A percentile compares a stretch with the other conserved stretches of the same genome.
phyloP scores from a whole-genome alignment of 2,113 vertebrate genomes.

The Ptilonorhynchus violaceus region DNA sequence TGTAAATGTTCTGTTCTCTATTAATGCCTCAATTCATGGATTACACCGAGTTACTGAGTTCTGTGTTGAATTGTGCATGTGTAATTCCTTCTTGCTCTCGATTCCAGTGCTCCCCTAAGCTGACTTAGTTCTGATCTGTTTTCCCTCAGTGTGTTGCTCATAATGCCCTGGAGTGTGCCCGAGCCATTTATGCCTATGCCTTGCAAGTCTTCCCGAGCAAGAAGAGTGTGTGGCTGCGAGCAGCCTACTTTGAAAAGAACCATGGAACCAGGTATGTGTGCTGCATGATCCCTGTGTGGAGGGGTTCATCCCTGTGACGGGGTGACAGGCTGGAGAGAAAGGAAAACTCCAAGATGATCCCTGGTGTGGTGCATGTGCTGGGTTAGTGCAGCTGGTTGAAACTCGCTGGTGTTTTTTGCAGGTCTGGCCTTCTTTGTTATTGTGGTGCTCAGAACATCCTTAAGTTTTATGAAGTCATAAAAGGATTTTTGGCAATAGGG shows the following conservation, averaged over 20 bases:
- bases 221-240: slow-evolving; percentile 97
- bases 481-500: neutral
- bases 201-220: slow-evolving; percentile 98
- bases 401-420: accelerated
- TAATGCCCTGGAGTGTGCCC: slow-evolving; percentile 91
- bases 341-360: neutral
- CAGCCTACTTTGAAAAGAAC: slow-evolving; percentile 97
- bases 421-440: neutral
- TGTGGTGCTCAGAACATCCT: neutral
- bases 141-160: slow-evolving; percentile 90
- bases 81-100: neutral
- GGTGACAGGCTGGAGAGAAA: neutral
- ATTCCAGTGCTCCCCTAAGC: neutral
- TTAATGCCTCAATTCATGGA: neutral
- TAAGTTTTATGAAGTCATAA: neutral
- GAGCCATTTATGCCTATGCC: slow-evolving; percentile 95
- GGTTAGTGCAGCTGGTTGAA: neutral
- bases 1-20: neutral
- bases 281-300: accelerated
- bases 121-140: neutral
- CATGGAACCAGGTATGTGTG: slow-evolving; percentile 87
- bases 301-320: neutral
- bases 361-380: neutral
- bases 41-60: neutral
- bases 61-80: neutral